phyloP scores from a whole-genome alignment of 1,140 invertebrate species.

The Panagrolaimus sp. region DNA sequence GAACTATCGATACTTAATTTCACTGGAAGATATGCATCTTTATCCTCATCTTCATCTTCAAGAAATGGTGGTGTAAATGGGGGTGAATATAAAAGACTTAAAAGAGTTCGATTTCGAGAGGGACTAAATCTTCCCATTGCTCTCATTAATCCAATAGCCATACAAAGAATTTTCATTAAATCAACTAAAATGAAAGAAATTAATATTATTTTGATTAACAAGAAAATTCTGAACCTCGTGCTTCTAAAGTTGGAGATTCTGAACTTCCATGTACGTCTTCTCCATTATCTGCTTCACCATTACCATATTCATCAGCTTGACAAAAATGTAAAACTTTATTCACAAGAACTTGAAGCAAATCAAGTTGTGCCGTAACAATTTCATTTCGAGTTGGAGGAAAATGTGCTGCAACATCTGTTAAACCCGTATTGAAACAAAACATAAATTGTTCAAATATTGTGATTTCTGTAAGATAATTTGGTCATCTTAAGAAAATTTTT shows the following conservation, averaged over 20 bases:
- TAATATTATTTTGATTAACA: slow-evolving; percentile 1
- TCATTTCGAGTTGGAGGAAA: slow-evolving; percentile 38
- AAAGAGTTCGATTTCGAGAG: slow-evolving; percentile 30
- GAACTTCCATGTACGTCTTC: slow-evolving; percentile 12
- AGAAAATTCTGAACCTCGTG: slow-evolving; percentile 14
- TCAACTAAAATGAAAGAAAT: slow-evolving; percentile 40
- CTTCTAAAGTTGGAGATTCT: slow-evolving; percentile 16
- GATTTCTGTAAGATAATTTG: slow-evolving; percentile 43
- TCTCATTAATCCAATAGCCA: slow-evolving; percentile 50
- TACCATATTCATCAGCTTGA: slow-evolving; percentile 9
- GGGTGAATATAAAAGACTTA: slow-evolving; percentile 43
- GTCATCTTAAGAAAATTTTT: slow-evolving; percentile 9
- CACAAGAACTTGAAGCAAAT: slow-evolving; percentile 38
- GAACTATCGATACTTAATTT: slow-evolving; percentile 12
- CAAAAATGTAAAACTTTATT: slow-evolving; percentile 25
- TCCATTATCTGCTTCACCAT: slow-evolving; percentile 17
- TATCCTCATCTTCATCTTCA: slow-evolving; percentile 7
- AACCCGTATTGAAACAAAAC: slow-evolving; percentile 57
- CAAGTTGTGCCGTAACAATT: slow-evolving; percentile 51
- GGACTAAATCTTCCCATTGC: slow-evolving; percentile 39
- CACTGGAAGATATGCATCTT: neutral
- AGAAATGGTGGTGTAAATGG: slow-evolving; percentile 32
- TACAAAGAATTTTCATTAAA: slow-evolving; percentile 48
- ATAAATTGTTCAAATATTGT: slow-evolving; percentile 57
- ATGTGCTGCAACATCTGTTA: slow-evolving; percentile 56